These are phyloP conservation scores for Agrotis puta DNA, from an alignment of 2,888 invertebrate genomes.

Conservation along the genomic window DNA sequence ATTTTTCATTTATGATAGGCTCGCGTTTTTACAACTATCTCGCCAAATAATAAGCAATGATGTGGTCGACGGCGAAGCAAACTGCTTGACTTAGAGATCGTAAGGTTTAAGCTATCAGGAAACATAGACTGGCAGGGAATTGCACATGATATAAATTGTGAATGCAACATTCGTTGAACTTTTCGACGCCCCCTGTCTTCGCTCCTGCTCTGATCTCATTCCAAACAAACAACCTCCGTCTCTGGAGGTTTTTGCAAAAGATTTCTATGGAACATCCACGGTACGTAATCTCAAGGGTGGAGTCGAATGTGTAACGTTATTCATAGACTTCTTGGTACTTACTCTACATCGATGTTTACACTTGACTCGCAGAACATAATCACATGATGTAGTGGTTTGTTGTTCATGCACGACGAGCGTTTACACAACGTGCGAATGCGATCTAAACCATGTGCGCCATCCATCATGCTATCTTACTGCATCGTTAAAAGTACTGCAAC, in stretches of 20 bases:
- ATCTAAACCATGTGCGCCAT: slow-evolving; percentile 64
- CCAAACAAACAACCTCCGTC: slow-evolving; percentile 7
- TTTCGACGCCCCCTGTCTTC: neutral
- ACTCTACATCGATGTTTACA: slow-evolving; percentile 46
- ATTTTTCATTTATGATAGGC: too few species aligned
- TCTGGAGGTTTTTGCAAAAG: slow-evolving; percentile 19
- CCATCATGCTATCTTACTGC: slow-evolving; percentile 48
- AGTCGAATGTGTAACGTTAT: slow-evolving; percentile 34
- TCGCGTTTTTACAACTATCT: too few species aligned
- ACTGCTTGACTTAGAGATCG: too few species aligned
- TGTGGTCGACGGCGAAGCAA: too few species aligned
- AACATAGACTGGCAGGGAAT: too few species aligned
- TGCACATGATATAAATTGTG: neutral
- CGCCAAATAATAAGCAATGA: too few species aligned
- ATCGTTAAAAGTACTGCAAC: slow-evolving; percentile 4
- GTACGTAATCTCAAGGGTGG: slow-evolving; percentile 23
- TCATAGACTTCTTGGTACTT: slow-evolving; percentile 27
- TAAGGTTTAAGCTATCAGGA: too few species aligned
- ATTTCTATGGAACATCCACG: neutral
- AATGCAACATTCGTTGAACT: neutral
- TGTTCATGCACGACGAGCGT: slow-evolving; percentile 37
- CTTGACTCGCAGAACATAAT: slow-evolving; percentile 52
- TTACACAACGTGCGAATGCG: slow-evolving; percentile 57
- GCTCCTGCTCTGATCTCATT: slow-evolving; percentile 1
- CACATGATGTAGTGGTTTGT: slow-evolving; percentile 52